Conservation (phyloP, 2,797 vertebrate species). For the Gouania willdenowi region DNA sequence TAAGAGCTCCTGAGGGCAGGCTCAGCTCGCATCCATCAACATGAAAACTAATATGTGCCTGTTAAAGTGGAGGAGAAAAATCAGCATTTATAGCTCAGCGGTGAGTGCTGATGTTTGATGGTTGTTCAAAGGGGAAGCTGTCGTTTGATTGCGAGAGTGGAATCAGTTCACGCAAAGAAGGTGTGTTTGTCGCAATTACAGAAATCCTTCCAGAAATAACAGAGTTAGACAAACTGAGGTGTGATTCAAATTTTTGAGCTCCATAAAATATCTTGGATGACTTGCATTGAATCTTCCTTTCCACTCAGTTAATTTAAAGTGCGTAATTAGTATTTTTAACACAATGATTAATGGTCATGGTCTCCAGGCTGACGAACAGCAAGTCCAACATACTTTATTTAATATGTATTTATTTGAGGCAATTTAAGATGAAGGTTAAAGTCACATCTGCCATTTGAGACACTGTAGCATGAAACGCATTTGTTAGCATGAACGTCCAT, state of each 20-base stretch:
- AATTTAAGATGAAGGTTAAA: constrained; percentile 35
- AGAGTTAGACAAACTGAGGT: too few species aligned
- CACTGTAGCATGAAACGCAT: constrained; percentile 8
- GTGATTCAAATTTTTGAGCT: too few species aligned
- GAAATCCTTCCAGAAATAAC: too few species aligned
- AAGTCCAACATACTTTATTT: constrained; percentile 20
- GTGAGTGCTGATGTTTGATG: constrained; percentile 42
- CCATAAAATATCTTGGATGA: too few species aligned
- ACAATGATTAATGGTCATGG: constrained; percentile 23
- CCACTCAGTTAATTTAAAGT: too few species aligned
- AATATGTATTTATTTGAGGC: too few species aligned
- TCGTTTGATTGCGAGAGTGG: too few species aligned
- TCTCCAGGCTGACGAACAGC: constrained; percentile 13
- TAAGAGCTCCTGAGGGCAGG: constrained; percentile 36
- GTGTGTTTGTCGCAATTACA: too few species aligned
- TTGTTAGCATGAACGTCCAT: constrained; percentile 35
- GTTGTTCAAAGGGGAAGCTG: constrained; percentile 27
- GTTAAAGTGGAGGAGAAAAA: constrained; percentile 35
- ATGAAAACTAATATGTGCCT: constrained; percentile 40
- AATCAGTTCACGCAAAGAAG: too few species aligned
- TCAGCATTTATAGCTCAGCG: constrained; percentile 35
- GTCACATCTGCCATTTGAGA: constrained; percentile 31
- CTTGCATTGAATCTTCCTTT: too few species aligned
- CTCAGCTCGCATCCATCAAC: constrained; percentile 32
- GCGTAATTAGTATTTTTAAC: too few species aligned